Base-by-base conservation (phyloP, 2,888 invertebrate genomes). In the Lasioglossum vierecki region DNA sequence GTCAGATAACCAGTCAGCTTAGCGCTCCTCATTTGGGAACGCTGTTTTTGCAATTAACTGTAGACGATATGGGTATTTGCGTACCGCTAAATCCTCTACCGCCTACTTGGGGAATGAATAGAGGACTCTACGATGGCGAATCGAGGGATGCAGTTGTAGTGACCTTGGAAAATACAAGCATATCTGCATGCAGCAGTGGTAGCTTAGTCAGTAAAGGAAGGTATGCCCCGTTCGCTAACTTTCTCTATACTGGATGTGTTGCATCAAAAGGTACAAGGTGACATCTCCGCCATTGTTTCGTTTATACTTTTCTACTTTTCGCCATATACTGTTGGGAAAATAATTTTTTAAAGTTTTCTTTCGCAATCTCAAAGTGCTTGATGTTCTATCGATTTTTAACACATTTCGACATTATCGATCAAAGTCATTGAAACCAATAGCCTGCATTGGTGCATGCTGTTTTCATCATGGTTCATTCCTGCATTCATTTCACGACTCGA, bases 51-150 rank as follows among this genome's bases (percentile, higher is more conserved):
- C 99, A 99, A 93, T 95, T 99, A 53, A 99, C 99, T 0, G 98
- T 99, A 0, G 98, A 99, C 93, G 99, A 99, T 93, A 98, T 99
- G 96, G 99, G 99, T 6, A 98, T 99, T 87, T 99, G 99, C 94
- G 95, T 99, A 84, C 99, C 99, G 0, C 95, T 99, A 35, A 98
- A 98, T 95, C 98, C 98, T 79, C 96, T 98, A 26, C 97, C 98
- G 3, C 96, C 96, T 89, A 96, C 96, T 66, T 97, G 97, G 96
- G 96, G 96, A 44, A 90, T 95, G 82, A 96, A 96, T 22, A 95
- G 97, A 76, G 96, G 96, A 44, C 96, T 96, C 91, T 97, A 97
- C 92, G 98, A 98, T 92, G 96, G 96, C 76, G 98, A 98, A 92
- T 97, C 97, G 5, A 96, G 98, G 88, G 98, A 98, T 73, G 99